A percentile compares a stretch with the other conserved stretches of the same genome.
Evolutionary conservation across 1,140 invertebrate species (phyloP).

Genomic region (Tachypleus tridentatus): DNA sequence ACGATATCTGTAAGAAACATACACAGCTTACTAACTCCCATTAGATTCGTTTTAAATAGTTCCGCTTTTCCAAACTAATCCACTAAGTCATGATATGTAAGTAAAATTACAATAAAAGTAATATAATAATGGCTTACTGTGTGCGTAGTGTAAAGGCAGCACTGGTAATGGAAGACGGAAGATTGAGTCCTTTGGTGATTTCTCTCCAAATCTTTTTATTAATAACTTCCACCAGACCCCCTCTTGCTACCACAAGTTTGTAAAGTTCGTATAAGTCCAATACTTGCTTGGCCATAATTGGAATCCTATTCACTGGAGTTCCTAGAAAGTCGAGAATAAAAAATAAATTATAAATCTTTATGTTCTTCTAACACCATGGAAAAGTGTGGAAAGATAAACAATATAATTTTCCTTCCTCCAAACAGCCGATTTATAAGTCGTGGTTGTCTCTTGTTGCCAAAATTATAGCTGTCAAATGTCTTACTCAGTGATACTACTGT

Average conservation of each 20-base stretch:
- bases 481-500: too few relatives aligned
- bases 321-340: constrained; percentile 49
- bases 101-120: background rate
- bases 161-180: constrained; percentile 97
- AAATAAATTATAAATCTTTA: background rate
- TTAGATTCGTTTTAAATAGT: too few relatives aligned
- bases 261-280: constrained; percentile 96
- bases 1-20: too few relatives aligned
- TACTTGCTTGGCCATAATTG: constrained; percentile 99
- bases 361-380: too few relatives aligned
- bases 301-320: constrained; percentile 94
- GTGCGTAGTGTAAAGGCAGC: constrained; percentile 97
- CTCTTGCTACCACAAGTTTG: constrained; percentile 93
- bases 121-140: constrained; percentile 66
- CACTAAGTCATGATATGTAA: too few relatives aligned
- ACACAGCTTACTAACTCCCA: too few relatives aligned
- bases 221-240: constrained; percentile 97
- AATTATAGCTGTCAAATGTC: too few relatives aligned
- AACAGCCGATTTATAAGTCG: too few relatives aligned
- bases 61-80: too few relatives aligned
- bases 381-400: too few relatives aligned
- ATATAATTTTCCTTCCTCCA: too few relatives aligned
- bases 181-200: constrained; percentile 97
- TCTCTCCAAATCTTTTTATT: constrained; percentile 99
- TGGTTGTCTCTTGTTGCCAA: too few relatives aligned